Base-by-base conservation (phyloP, 2,113 vertebrate species). In the Anser brachyrhynchus region DNA sequence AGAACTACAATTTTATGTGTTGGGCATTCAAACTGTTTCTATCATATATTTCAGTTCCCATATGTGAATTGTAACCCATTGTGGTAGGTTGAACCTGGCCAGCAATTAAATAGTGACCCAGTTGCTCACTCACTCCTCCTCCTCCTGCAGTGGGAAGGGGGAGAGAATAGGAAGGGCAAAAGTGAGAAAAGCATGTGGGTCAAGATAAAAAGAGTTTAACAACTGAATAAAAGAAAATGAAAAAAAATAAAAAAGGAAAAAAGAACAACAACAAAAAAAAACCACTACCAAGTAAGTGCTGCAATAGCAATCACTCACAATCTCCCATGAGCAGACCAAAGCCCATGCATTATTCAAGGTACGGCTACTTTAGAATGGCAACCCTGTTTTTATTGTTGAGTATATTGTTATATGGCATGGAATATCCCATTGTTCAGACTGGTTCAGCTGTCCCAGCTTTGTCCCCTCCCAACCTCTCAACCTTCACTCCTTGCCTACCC, bases 71-170 rank as follows among this genome's bases (percentile, higher is more conserved):
- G 49, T 52, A 35, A 72, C 15, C n/a, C 59, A 52, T 4, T 57
- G 54, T 28, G 28, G 49, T 26, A 25, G 19, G 23, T 59, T 89
- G 70, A 52, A 44, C 11, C 58, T 51, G 70, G 62, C 5, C 59
- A 73, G 29, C 29, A 73, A 52, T 25, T 23, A 62, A 54, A 20
- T 46, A 52, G 41, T 41, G 28, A 57, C 13, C 17, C 22, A 75
- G 29, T 13, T 64, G 21, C 69, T 54, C 1, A 2, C 37, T 88
- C 14, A 31, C 33, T 70, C 7, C 57, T 22, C 11, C n/a, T 19
- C 39, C 39, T 41, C 12, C 3, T 20, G 0, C 28, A 46, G 46
- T 6, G 3, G 22, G 44, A 64, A 1, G 0, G 12, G 13, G 28
- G 33, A 78, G 10, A 39, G 35, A 92, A 39, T 0, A 58, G 49